Evolutionary conservation across 1,140 invertebrate genomes (phyloP).

Genomic region (Caenorhabditis tropicalis): DNA sequence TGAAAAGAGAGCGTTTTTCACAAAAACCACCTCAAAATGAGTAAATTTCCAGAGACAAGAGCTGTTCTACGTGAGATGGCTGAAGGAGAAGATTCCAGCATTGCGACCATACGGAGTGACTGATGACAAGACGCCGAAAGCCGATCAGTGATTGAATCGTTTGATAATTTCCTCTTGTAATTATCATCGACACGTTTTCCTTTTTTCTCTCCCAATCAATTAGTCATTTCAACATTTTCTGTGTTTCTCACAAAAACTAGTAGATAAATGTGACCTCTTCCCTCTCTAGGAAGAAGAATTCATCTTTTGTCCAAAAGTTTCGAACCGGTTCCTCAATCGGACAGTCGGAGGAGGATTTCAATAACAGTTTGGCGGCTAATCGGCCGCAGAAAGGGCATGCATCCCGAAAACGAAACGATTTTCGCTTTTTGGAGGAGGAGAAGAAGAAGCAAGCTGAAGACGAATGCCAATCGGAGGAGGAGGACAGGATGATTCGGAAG

Average conservation of each 20-base stretch:
- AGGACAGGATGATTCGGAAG: constrained; percentile 42
- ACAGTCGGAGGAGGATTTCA: background rate
- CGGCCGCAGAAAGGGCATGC: constrained; percentile 31
- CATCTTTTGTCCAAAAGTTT: background rate
- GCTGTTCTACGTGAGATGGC: constrained; percentile 61
- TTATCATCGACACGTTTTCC: background rate
- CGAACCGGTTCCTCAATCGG: background rate
- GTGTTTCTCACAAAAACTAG: background rate
- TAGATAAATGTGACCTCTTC: background rate
- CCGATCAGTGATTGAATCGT: background rate
- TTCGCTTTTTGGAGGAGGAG: constrained; percentile 3
- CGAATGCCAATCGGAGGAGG: constrained; percentile 36
- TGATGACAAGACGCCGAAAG: constrained; percentile 29
- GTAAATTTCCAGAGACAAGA: constrained; percentile 49
- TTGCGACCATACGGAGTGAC: constrained; percentile 51
- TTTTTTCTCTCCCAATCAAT: background rate
- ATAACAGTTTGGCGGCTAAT: constrained; percentile 39
- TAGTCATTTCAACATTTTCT: background rate
- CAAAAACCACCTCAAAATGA: background rate
- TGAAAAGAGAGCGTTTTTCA: background rate
- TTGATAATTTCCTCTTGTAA: background rate
- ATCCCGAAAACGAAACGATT: constrained; percentile 31
- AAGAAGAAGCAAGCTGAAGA: background rate
- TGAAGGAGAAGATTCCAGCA: constrained; percentile 57
- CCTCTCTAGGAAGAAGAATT: background rate